Evolutionary conservation across 2,888 invertebrate genomes (phyloP), one percentile per base, ranked within the genome.

Genomic region (Lasioglossum figueresi): DNA sequence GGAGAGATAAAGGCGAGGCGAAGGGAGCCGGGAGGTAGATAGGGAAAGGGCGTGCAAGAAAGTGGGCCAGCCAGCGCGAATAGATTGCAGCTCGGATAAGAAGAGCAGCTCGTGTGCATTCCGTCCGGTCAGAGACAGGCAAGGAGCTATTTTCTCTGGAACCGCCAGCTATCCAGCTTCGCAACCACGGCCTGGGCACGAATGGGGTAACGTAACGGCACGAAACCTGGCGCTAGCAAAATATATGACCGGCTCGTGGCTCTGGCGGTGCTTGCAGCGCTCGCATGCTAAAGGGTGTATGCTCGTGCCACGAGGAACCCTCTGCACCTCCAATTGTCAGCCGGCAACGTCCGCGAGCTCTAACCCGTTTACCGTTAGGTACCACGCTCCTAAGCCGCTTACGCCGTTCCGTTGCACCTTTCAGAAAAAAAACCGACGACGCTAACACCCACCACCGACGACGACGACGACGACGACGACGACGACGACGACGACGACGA

Each of bases 201-300:
- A 88, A 83, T 34, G 63, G 73, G 80, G 85, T 85, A 90, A 89
- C 84, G 87, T 88, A 89, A 88, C 88, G 82, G 86, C 87, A 90
- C 86, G 90, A 86, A 87, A 88, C 80, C 84, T 75, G 83, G 89
- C 83, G 88, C 87, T 85, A 75, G 85, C 85, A 85, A 91, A 91
- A 93, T 92, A 91, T 93, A 92, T 86, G 92, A 91, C 89, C 86
- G 85, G 75, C 84, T 92, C 92, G 92, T 93, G 91, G 84, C 83
- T 66, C 79, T 78, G 34, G 70, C 68, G 40, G 82, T 85, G 84
- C 85, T 85, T 48, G 88, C 80, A 68, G 83, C 85, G 88, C 88
- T 92, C 85, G 89, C 92, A 91, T 88, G 93, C 87, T 90, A 92
- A 92, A 88, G 90, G 91, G 79, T 76, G 70, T 40, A 71, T 76